Conservation (phyloP, 2,888 invertebrate genomes). For the Conops quadrifasciatus region DNA sequence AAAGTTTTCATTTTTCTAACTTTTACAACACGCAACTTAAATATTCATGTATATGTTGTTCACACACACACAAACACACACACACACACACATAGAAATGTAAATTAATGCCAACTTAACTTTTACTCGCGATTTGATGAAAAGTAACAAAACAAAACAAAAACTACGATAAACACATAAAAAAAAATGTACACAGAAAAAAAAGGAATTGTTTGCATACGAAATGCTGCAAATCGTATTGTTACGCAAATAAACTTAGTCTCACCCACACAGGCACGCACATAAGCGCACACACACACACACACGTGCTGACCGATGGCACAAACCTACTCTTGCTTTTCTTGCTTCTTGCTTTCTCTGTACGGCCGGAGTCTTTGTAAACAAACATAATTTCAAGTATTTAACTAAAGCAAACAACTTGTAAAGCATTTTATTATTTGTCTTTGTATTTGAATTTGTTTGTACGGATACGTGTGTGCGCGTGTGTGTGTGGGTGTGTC, state of each 20-base stretch:
- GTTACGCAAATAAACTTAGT: conserved; percentile 29
- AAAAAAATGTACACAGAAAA: not conserved
- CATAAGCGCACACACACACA: not conserved
- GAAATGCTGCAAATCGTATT: conserved; percentile 32
- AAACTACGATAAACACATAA: not conserved
- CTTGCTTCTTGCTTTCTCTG: not conserved
- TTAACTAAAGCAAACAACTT: conserved; percentile 44
- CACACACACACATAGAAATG: too few species aligned
- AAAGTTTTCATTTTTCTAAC: conserved; percentile 26
- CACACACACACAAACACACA: not conserved
- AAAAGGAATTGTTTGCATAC: conserved; percentile 19
- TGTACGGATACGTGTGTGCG: not conserved
- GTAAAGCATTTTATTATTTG: conserved; percentile 43
- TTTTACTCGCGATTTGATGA: conserved; percentile 24
- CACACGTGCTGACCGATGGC: conserved; percentile 7
- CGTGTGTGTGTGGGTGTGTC: not conserved
- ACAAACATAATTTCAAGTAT: conserved; percentile 40
- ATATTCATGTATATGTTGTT: not conserved
- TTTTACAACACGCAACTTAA: conserved; percentile 18
- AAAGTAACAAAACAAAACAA: conserved; percentile 1
- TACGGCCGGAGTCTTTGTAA: conserved; percentile 24
- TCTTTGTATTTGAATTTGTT: conserved; percentile 21
- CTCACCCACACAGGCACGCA: not conserved
- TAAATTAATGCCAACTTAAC: too few species aligned
- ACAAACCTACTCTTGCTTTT: not conserved